These are phyloP conservation scores for Trissolcus brochymenae DNA, from an alignment of 2,888 invertebrate species.

Conservation along the genomic window DNA sequence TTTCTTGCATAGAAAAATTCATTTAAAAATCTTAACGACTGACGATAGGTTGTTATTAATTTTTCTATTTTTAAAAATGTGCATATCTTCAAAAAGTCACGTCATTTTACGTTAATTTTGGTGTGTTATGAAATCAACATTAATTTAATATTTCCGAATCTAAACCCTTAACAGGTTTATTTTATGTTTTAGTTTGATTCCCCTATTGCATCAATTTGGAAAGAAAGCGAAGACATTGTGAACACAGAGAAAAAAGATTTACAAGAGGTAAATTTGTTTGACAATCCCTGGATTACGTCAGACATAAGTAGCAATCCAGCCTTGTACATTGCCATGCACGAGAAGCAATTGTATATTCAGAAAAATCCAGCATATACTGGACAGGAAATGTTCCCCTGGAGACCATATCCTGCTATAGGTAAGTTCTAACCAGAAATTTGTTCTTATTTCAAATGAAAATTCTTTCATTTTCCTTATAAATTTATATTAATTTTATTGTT, in stretches of 20 bases:
- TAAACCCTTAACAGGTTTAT: background rate
- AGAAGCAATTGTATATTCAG: conserved; percentile 82
- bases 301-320: conserved; percentile 79
- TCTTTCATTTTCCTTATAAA: background rate
- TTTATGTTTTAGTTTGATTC: conserved; percentile 82
- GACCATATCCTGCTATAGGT: conserved; percentile 82
- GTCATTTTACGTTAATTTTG: too few species aligned
- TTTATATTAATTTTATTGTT: background rate
- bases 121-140: too few species aligned
- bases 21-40: too few species aligned
- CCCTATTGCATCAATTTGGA: conserved; percentile 93
- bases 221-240: conserved; percentile 78
- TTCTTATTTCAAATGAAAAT: background rate
- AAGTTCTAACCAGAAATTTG: background rate
- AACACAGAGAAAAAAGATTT: conserved; percentile 74
- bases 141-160: background rate
- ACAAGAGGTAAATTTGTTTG: conserved; percentile 85
- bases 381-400: conserved; percentile 82
- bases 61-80: too few species aligned
- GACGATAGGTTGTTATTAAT: too few species aligned
- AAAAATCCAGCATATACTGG: conserved; percentile 64
- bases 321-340: conserved; percentile 90
- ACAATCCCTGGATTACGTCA: conserved; percentile 79
- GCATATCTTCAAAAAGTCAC: too few species aligned
- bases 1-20: too few species aligned